Evolutionary conservation across 2,113 vertebrate genomes (phyloP).

Genomic region (Emberiza fucata): DNA sequence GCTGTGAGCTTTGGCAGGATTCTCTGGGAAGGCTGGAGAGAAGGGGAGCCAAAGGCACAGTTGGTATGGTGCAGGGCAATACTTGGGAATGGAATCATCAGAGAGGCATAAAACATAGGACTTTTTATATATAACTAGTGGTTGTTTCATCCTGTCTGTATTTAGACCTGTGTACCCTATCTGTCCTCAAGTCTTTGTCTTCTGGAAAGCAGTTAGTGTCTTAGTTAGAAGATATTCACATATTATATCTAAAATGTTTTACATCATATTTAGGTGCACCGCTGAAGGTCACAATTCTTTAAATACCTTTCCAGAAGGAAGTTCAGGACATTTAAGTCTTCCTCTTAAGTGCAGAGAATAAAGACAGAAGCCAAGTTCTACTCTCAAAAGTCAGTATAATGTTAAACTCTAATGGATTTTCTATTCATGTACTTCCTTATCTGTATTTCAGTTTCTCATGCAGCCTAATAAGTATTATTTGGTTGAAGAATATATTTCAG

Average conservation of each 20-base stretch:
- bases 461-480: background rate
- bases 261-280: background rate
- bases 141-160: background rate
- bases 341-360: background rate
- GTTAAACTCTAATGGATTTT: background rate
- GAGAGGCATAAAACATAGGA: background rate
- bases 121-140: background rate
- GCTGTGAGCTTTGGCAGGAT: background rate
- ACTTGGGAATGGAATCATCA: background rate
- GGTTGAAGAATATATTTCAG: constrained; percentile 18
- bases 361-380: background rate
- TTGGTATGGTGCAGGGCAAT: background rate
- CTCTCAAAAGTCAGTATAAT: background rate
- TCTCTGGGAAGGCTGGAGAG: background rate
- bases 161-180: background rate
- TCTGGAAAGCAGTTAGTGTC: background rate
- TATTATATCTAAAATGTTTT: background rate
- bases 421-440: background rate
- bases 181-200: background rate
- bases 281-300: background rate
- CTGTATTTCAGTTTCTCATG: background rate
- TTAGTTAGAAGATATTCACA: background rate
- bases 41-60: background rate
- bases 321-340: background rate
- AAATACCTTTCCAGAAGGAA: background rate